Conservation (phyloP, 2,797 vertebrate species). For the Sebastes wilsoni region DNA sequence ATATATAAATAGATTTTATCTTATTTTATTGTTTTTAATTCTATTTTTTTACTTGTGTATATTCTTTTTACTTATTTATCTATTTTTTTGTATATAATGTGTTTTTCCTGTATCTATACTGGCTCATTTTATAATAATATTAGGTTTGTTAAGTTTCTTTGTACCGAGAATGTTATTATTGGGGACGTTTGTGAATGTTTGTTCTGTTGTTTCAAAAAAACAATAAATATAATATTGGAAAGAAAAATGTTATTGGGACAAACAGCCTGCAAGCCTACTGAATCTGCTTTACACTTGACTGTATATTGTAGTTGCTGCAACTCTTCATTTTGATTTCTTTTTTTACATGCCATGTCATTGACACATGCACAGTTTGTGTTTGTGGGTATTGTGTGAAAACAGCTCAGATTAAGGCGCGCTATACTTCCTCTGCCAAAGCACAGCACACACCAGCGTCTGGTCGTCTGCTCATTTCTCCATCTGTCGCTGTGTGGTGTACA, state of each 20-base stretch:
- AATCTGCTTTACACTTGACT: neutral
- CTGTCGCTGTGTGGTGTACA: slow-evolving; percentile 17
- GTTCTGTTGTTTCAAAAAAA: no score
- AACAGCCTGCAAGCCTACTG: neutral
- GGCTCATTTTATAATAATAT: no score
- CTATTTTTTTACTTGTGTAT: no score
- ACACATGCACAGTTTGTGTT: slow-evolving; percentile 3
- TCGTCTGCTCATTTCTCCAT: slow-evolving; percentile 43
- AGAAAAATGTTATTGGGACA: neutral
- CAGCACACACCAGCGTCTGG: neutral
- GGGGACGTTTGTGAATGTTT: no score
- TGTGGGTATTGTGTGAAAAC: slow-evolving; percentile 34
- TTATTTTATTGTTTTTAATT: no score
- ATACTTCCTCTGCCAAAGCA: slow-evolving; percentile 34
- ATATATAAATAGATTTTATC: no score
- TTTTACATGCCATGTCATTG: neutral
- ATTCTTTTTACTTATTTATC: no score
- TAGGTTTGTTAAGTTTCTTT: no score
- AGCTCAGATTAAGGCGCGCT: slow-evolving; percentile 5
- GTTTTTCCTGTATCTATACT: no score
- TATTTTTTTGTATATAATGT: no score
- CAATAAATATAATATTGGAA: no score
- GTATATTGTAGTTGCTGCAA: neutral
- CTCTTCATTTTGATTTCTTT: neutral
- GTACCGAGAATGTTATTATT: no score